Evolutionary conservation across 2,888 invertebrate genomes (phyloP).

Genomic region (Hyles lineata): DNA sequence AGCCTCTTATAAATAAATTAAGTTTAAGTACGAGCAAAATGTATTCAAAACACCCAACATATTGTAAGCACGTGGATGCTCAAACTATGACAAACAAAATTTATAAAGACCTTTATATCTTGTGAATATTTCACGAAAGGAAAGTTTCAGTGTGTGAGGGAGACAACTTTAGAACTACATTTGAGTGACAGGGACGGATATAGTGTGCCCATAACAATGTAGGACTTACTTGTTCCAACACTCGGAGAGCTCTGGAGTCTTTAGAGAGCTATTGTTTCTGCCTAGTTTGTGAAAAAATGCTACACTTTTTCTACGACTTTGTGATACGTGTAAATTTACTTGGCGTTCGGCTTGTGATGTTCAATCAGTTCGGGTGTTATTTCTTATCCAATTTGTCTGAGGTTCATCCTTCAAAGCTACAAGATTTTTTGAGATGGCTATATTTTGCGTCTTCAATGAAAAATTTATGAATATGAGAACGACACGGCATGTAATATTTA

Average conservation of each 20-base stretch:
- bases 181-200: conserved; percentile 14
- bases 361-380: background rate
- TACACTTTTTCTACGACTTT: conserved; percentile 31
- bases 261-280: conserved; percentile 39
- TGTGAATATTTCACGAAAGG: conserved; percentile 25
- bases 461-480: no score
- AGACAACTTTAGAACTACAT: background rate
- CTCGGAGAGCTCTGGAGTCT: conserved; percentile 33
- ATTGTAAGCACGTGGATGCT: background rate
- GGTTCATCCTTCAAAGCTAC: no score
- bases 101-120: conserved; percentile 1
- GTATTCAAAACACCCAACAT: background rate
- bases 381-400: background rate
- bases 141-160: conserved; percentile 4
- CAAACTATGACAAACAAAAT: background rate
- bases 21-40: background rate
- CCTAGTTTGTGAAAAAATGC: conserved; percentile 34
- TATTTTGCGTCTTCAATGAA: no score
- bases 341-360: conserved; percentile 7
- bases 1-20: background rate
- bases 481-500: no score
- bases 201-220: conserved; percentile 27
- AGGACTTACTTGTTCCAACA: conserved; percentile 35
- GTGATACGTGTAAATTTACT: conserved; percentile 14
- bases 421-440: no score